Evolutionary conservation across 2,113 vertebrate genomes (phyloP), one percentile per base, ranked within the genome.

Genomic region (Hyla sarda): DNA sequence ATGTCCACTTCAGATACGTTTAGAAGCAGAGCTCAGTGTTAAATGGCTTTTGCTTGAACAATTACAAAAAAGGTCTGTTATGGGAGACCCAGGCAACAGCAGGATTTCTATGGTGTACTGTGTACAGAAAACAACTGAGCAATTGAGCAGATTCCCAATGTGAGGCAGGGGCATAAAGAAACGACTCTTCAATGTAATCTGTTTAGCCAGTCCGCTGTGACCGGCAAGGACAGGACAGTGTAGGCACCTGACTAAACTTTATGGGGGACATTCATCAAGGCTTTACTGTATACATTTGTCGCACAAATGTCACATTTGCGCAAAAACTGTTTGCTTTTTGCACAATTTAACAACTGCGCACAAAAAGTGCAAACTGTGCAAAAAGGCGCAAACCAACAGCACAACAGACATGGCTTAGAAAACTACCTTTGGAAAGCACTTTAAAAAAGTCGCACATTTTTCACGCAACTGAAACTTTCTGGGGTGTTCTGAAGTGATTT

Each of bases 1-100:
- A 82, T 82, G 79, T 82, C 79, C 60, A 82, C 79, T 69, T 48
- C 45, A 50, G 62, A 67, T 32, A 79, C n/a, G 45, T 25, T 41
- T 41, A n/a, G 52, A 58, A 79, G 75, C 50, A 32, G 10, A 65
- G 37, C 23, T 8, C 37, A 0, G 25, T 65, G 58, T 28, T 81
- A 65, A 60, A 65, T 47, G 58, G 16, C 32, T 67, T 82, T 69
- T 28, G 58, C 77, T 80, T 45, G 58, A 62, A 67, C 25, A 47
- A 82, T 69, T 82, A 67, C 41, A 67, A 69, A 65, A 62, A 32
- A 60, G 41, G n/a, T 67, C 41, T 79, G 21, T 80, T 17, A 56
- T 60, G 34, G 77, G 34, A 45, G 77, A 80, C 34, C 14, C 56
- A 58, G 17, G 56, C 4, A 56, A 19, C 52, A n/a, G 50, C 28